A percentile compares a stretch with the other conserved stretches of the same genome.
Conservation (phyloP, 2,797 vertebrate species). For the Apogon hyalosoma region DNA sequence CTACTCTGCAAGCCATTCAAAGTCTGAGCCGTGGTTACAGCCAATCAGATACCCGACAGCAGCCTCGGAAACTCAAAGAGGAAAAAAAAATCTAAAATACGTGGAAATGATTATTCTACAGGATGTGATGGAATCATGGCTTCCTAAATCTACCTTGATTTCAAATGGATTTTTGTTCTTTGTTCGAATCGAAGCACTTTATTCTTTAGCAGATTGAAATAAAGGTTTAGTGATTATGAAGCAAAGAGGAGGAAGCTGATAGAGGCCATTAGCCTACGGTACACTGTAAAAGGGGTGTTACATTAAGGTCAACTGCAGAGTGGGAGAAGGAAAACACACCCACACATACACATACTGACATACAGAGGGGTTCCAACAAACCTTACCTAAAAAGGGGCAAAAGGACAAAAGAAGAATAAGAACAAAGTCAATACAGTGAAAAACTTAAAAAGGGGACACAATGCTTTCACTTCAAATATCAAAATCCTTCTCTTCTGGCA, state of each 20-base stretch:
- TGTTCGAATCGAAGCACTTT: constrained; percentile 77
- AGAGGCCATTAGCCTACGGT: constrained; percentile 85
- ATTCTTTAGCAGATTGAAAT: constrained; percentile 79
- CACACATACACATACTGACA: constrained; percentile 77
- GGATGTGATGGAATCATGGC: constrained; percentile 77
- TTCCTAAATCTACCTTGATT: constrained; percentile 80
- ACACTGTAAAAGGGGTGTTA: constrained; percentile 84
- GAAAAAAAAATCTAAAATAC: constrained; percentile 63
- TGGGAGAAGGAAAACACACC: constrained; percentile 82
- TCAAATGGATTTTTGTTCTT: constrained; percentile 71
- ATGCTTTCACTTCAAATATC: constrained; percentile 77
- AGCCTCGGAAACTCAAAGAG: constrained; percentile 80
- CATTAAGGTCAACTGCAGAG: constrained; percentile 83
- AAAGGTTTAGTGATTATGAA: constrained; percentile 87
- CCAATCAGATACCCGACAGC: constrained; percentile 85
- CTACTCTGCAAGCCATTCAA: constrained; percentile 88
- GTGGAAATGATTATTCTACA: constrained; percentile 73
- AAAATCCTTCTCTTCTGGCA: constrained; percentile 67
- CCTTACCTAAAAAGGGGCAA: constrained; percentile 88
- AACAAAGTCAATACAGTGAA: constrained; percentile 88
- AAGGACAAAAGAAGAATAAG: constrained; percentile 87
- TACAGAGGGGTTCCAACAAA: constrained; percentile 86
- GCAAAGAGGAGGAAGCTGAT: constrained; percentile 84
- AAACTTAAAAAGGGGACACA: constrained; percentile 86
- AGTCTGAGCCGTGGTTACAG: constrained; percentile 85